These are phyloP conservation scores for Grantiella picta DNA, from an alignment of 2,113 vertebrate genomes.

Conservation along the genomic window DNA sequence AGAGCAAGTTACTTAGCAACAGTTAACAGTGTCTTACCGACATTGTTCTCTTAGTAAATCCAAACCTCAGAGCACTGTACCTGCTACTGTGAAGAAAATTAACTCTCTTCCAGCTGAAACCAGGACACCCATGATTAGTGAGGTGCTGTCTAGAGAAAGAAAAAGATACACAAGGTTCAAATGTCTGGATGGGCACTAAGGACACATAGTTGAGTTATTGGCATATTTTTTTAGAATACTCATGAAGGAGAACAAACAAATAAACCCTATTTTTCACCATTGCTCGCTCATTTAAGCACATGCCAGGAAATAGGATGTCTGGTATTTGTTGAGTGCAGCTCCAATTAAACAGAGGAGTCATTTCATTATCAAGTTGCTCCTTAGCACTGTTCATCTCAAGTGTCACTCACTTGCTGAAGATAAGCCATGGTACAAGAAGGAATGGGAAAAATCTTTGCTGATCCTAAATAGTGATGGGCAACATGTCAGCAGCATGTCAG, in stretches of 20 bases:
- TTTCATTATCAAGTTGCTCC: background rate
- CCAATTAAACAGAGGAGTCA: background rate
- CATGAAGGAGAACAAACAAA: background rate
- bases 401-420: rapidly evolving
- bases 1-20: background rate
- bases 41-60: background rate
- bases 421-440: background rate
- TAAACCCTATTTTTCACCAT: background rate
- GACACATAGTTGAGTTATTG: background rate
- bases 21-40: rapidly evolving
- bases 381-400: background rate
- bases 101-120: background rate
- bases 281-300: background rate
- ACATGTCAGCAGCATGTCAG: rapidly evolving
- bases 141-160: background rate
- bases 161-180: background rate
- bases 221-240: background rate
- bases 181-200: background rate
- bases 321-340: background rate
- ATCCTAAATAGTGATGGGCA: background rate
- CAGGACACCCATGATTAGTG: background rate
- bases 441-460: background rate
- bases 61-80: background rate
- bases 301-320: background rate
- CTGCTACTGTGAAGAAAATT: background rate